Percentiles rank a stretch among this genome's conserved stretches.
phyloP scores from a whole-genome alignment of 1,140 invertebrate species.

The Aphidius gifuensis region DNA sequence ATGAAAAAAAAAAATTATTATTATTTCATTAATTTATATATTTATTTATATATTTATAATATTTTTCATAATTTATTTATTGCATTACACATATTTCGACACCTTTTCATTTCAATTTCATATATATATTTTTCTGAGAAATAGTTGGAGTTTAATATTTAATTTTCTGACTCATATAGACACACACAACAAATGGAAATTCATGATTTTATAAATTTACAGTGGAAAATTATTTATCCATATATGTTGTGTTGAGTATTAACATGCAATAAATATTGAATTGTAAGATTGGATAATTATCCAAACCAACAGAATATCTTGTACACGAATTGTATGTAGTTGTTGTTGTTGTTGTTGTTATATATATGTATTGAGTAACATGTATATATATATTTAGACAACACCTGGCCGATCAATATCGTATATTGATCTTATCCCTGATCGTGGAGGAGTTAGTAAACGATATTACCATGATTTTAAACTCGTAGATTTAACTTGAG shows the following conservation, averaged over 20 bases:
- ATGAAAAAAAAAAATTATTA: background rate
- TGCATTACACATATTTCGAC: too few species aligned
- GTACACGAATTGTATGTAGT: too few species aligned
- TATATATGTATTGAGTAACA: too few species aligned
- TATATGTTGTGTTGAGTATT: too few species aligned
- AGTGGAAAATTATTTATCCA: too few species aligned
- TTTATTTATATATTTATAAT: slow-evolving; percentile 1
- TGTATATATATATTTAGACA: background rate
- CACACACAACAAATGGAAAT: too few species aligned
- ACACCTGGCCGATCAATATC: slow-evolving; percentile 21
- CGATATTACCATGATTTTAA: slow-evolving; percentile 14
- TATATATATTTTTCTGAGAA: too few species aligned
- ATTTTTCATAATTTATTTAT: background rate
- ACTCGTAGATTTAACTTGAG: slow-evolving; percentile 15
- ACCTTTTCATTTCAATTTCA: too few species aligned
- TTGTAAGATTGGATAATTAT: slow-evolving; percentile 12
- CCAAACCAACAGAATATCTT: background rate
- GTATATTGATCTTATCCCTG: slow-evolving; percentile 8
- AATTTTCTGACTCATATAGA: too few species aligned
- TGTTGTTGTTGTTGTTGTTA: too few species aligned
- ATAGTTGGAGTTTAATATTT: too few species aligned
- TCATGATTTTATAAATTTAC: too few species aligned
- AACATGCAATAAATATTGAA: background rate
- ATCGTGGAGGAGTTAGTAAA: slow-evolving; percentile 13
- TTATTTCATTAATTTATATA: background rate